Conservation (phyloP, 1,140 invertebrate species). For the Pachyrhynchus sulphureomaculatus region DNA sequence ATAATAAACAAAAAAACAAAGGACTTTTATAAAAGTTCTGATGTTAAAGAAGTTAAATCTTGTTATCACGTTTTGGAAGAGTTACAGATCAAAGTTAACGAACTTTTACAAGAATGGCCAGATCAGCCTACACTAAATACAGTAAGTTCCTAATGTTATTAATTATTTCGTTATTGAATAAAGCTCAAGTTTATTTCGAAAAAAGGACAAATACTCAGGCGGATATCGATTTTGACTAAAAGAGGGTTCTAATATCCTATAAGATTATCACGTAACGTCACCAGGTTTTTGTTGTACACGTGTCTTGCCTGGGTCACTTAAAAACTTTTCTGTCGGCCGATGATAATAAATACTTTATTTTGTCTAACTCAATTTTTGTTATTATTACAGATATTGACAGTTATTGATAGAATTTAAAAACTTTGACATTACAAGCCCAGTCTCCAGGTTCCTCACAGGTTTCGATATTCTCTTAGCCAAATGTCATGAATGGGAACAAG, state of each 20-base stretch:
- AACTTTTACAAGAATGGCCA: conserved; percentile 81
- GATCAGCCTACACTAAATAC: conserved; percentile 85
- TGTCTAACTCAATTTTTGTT: too few species aligned
- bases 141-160: conserved; percentile 57
- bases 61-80: conserved; percentile 68
- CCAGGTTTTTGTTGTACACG: too few species aligned
- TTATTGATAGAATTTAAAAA: conserved; percentile 74
- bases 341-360: too few species aligned
- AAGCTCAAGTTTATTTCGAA: too few species aligned
- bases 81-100: conserved; percentile 63
- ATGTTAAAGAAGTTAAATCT: conserved; percentile 73
- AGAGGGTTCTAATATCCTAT: too few species aligned
- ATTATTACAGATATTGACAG: conserved; percentile 48
- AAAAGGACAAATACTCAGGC: too few species aligned
- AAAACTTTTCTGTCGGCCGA: too few species aligned
- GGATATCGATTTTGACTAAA: too few species aligned
- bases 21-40: conserved; percentile 88
- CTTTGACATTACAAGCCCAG: conserved; percentile 76
- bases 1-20: conserved; percentile 45
- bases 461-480: conserved; percentile 85
- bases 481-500: conserved; percentile 87
- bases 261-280: too few species aligned
- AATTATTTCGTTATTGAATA: too few species aligned
- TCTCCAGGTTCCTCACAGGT: conserved; percentile 87
- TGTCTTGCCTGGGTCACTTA: too few species aligned